A percentile compares a stretch with the other conserved stretches of the same genome.
Evolutionary conservation across 2,797 vertebrate genomes (phyloP).

Genomic region (Platyrinchus mystaceus): DNA sequence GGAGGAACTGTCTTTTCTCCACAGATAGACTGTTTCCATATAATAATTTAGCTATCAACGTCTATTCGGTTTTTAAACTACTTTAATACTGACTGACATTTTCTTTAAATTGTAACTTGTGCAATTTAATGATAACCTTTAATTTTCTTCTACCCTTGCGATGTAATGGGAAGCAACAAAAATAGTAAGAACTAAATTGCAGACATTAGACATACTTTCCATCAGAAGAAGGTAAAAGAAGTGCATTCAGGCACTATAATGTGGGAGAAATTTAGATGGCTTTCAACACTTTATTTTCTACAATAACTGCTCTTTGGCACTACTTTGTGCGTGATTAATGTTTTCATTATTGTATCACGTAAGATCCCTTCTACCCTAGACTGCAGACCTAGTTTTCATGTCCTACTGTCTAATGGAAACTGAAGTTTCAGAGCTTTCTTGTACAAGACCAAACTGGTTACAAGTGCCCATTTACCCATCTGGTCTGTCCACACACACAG

Average conservation of each 20-base stretch:
- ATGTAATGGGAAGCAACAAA: background rate
- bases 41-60: constrained; percentile 73
- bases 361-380: background rate
- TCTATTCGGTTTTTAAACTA: background rate
- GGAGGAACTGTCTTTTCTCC: constrained; percentile 27
- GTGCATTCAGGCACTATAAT: background rate
- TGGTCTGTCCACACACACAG: background rate
- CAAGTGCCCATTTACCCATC: background rate
- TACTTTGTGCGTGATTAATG: background rate
- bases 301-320: background rate
- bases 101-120: background rate
- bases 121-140: constrained; percentile 13
- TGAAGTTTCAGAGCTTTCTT: background rate
- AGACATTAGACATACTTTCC: background rate
- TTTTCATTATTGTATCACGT: background rate
- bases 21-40: constrained; percentile 16
- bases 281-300: background rate
- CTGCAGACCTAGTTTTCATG: background rate
- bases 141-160: background rate
- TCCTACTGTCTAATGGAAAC: background rate
- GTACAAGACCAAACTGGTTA: background rate
- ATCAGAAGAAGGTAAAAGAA: background rate
- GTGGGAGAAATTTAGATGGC: background rate
- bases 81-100: constrained; percentile 24
- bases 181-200: background rate